phyloP scores from a whole-genome alignment of 2,888 invertebrate species.

The Uloborus plumipes region DNA sequence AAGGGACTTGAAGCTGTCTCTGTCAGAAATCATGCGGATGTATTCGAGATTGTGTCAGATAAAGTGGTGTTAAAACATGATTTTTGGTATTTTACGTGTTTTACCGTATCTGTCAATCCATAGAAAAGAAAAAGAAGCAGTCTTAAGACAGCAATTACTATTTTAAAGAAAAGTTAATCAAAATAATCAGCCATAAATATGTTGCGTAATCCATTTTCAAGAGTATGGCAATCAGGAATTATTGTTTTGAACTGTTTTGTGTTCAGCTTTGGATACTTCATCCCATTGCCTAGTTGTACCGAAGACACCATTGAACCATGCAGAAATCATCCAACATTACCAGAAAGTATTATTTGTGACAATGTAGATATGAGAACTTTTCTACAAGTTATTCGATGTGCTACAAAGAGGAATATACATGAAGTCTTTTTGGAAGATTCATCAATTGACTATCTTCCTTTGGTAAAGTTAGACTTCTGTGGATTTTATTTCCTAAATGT shows the following conservation, averaged over 20 bases:
- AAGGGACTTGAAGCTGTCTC: too few species aligned
- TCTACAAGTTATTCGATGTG: slow-evolving; percentile 32
- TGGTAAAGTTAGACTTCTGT: slow-evolving; percentile 37
- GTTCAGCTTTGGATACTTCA: neutral
- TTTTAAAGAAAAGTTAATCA: too few species aligned
- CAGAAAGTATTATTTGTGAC: slow-evolving; percentile 37
- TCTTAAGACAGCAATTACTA: too few species aligned
- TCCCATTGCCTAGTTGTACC: slow-evolving; percentile 13
- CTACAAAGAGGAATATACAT: slow-evolving; percentile 39
- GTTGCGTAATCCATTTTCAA: too few species aligned
- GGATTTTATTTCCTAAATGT: slow-evolving; percentile 43
- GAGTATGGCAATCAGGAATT: too few species aligned
- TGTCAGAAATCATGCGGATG: too few species aligned
- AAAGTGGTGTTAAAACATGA: too few species aligned
- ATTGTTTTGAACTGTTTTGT: neutral
- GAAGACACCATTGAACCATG: slow-evolving; percentile 33
- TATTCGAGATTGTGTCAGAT: too few species aligned
- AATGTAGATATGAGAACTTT: slow-evolving; percentile 46
- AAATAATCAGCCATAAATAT: too few species aligned
- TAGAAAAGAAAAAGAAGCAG: too few species aligned
- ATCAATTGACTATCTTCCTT: slow-evolving; percentile 32
- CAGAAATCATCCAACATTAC: slow-evolving; percentile 23
- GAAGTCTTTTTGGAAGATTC: slow-evolving; percentile 48
- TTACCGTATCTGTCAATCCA: too few species aligned
- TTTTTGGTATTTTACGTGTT: too few species aligned